Percentiles rank a stretch among this genome's conserved stretches.
Evolutionary conservation across 1,140 invertebrate genomes (phyloP).

Genomic region (Apis dorsata): DNA sequence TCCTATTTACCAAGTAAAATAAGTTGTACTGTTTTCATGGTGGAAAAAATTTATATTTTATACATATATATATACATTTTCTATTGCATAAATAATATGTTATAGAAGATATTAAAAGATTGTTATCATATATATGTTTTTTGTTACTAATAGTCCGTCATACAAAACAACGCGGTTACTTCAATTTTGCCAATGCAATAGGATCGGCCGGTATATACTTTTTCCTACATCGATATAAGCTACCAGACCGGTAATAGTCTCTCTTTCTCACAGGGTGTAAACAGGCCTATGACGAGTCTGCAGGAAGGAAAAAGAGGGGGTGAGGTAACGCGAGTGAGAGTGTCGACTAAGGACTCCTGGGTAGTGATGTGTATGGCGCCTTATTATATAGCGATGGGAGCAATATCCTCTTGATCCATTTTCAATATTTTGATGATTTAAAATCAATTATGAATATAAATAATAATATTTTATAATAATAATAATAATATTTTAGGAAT

Average conservation of each 20-base stretch:
- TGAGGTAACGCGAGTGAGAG: slow-evolving; percentile 27
- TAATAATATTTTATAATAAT: slow-evolving; percentile 2
- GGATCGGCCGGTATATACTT: slow-evolving; percentile 31
- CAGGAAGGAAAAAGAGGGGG: slow-evolving; percentile 21
- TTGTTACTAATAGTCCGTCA: slow-evolving; percentile 28
- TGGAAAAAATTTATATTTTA: background rate
- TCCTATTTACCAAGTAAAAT: background rate
- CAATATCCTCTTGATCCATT: slow-evolving; percentile 10
- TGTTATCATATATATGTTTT: slow-evolving; percentile 22
- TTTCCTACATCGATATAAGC: slow-evolving; percentile 43
- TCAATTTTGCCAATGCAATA: slow-evolving; percentile 43
- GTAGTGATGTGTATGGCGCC: slow-evolving; percentile 26
- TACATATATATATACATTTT: background rate
- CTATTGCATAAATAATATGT: slow-evolving; percentile 10
- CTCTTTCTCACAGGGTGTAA: slow-evolving; percentile 42
- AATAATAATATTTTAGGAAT: background rate
- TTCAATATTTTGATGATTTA: background rate
- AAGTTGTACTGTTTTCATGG: background rate
- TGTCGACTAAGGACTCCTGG: slow-evolving; percentile 33
- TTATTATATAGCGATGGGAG: slow-evolving; percentile 39
- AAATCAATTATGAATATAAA: slow-evolving; percentile 3
- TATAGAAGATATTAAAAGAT: slow-evolving; percentile 32
- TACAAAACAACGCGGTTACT: slow-evolving; percentile 32
- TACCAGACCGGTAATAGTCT: slow-evolving; percentile 49
- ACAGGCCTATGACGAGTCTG: slow-evolving; percentile 45